Evolutionary conservation across 1,140 invertebrate genomes (phyloP), one percentile per base, ranked within the genome.

Genomic region (Medauroidea extradentata): DNA sequence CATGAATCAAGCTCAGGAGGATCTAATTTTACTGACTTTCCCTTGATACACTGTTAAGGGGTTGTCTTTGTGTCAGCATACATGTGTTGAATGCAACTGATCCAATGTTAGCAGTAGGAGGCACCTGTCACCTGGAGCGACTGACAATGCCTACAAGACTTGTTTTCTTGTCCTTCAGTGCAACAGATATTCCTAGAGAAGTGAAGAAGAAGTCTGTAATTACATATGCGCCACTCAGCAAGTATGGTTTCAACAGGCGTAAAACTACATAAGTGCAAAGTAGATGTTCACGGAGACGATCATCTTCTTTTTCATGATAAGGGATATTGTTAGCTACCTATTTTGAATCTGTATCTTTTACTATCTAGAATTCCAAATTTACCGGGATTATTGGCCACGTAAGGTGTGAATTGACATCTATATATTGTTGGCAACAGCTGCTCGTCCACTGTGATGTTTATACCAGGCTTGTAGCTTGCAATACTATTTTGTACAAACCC

Each of bases 181-280:
- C 62, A 46, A 4, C 66, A 64, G 5, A 34, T 34, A 72, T 38
- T 19, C 60, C 39, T 13, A 57, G 3, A 25, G 62, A 65, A 1
- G 66, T 73, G 52, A 72, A 71, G 46, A 65, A 71, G 48, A 68
- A 70, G 14, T 72, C 68, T 18, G 57, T 68, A 2, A 63, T 73
- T n/a, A 73, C 54, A 52, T 61, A 72, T 56, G 55, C 64, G 2
- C 19, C 29, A 11, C 29, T 34, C 29, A 34, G 29, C 29, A 34
- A 34, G 11, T 34, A 34, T 34, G 29, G 29, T 34, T 34, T 11
- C 29, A 34, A 34, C 29, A 34, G 29, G 29, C 29, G 29, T 34
- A 34, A 11, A 34, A 34, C 29, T 34, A 34, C 29, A 11, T 34
- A 34, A 7, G 29, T 34, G 29, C 29, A 5, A 4, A 34, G 29